A percentile compares a stretch with the other conserved stretches of the same genome.
phyloP scores from a whole-genome alignment of 2,888 invertebrate genomes.

The Drosophila suboccidentalis region DNA sequence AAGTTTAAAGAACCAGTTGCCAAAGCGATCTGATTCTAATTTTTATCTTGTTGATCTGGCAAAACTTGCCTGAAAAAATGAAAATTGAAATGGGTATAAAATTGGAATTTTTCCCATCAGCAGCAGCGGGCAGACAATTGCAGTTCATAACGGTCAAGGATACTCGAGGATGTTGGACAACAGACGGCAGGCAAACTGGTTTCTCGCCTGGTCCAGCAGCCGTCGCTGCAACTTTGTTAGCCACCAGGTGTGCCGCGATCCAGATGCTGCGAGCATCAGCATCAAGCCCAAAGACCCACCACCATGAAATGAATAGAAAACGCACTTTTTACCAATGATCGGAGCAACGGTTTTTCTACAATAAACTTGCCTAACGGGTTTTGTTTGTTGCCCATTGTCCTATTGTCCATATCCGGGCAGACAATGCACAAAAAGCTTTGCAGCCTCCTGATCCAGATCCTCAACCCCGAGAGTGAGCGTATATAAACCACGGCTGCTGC shows the following conservation, averaged over 20 bases:
- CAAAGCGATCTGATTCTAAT: constrained; percentile 31
- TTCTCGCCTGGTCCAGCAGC: constrained; percentile 67
- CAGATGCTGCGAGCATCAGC: constrained; percentile 62
- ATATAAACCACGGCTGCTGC: constrained; percentile 80
- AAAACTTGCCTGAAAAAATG: constrained; percentile 19
- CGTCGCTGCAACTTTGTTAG: constrained; percentile 63
- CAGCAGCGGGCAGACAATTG: constrained; percentile 48
- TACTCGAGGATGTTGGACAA: constrained; percentile 56
- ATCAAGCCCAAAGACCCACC: constrained; percentile 59
- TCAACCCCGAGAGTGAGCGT: constrained; percentile 48
- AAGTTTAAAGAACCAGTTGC: constrained; percentile 52
- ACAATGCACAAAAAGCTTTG: constrained; percentile 74
- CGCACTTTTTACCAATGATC: constrained; percentile 68
- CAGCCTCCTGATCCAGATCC: constrained; percentile 45
- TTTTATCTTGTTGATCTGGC: constrained; percentile 28
- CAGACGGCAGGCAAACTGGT: constrained; percentile 38
- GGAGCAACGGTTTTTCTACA: constrained; percentile 73
- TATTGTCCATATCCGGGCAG: constrained; percentile 63
- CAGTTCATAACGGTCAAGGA: constrained; percentile 84
- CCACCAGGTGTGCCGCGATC: constrained; percentile 77
- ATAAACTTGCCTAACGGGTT: constrained; percentile 82
- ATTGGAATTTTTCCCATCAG: constrained; percentile 67
- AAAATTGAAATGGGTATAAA: constrained; percentile 56
- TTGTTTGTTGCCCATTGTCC: constrained; percentile 57
- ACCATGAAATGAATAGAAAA: constrained; percentile 67